Conservation (phyloP, 1,140 invertebrate genomes). For the Contarinia nasturtii region DNA sequence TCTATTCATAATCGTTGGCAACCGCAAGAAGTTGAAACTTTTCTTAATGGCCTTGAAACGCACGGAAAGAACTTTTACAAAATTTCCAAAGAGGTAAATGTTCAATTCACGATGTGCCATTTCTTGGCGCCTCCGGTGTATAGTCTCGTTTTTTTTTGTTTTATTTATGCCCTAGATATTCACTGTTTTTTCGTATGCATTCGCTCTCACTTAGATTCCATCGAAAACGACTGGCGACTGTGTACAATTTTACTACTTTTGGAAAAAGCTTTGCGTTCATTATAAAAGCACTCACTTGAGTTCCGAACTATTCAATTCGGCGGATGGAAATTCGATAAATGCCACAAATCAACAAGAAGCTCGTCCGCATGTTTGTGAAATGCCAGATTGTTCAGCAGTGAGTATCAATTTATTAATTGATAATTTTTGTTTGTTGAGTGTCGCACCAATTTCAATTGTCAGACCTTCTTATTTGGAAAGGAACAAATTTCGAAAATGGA, state of each 20-base stretch:
- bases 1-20: conserved; percentile 72
- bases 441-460: no score
- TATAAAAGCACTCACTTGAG: conserved; percentile 31
- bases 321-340: neutral
- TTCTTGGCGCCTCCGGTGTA: no score
- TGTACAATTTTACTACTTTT: conserved; percentile 95
- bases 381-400: conserved; percentile 44
- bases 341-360: conserved; percentile 12
- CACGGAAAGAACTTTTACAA: conserved; percentile 86
- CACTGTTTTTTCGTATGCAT: neutral
- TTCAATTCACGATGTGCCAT: no score
- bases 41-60: conserved; percentile 71
- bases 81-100: conserved; percentile 72
- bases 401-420: conserved; percentile 23
- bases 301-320: neutral
- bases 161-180: neutral
- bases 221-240: conserved; percentile 85
- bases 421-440: no score
- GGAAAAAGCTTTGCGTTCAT: conserved; percentile 89
- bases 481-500: neutral
- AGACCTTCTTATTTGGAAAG: no score
- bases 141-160: neutral
- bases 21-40: conserved; percentile 66
- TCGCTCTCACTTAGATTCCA: conserved; percentile 38
- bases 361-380: conserved; percentile 39